Base-by-base conservation (phyloP, 2,113 vertebrate species). In the Odocoileus virginianus region DNA sequence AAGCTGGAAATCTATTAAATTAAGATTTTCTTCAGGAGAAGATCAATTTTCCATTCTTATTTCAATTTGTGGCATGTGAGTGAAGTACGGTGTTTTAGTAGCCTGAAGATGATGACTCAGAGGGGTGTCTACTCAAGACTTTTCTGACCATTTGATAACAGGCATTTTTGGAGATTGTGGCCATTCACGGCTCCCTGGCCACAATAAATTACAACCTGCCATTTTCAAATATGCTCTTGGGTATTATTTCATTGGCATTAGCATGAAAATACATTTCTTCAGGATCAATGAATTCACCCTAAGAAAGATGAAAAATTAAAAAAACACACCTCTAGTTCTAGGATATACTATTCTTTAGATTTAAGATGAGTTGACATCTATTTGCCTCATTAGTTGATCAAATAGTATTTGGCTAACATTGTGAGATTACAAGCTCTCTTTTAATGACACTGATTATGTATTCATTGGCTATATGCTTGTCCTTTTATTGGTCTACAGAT, bases 341-440 rank as follows among this genome's bases (percentile, higher is more conserved):
- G 88, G 82, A 57, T 92, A 95, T 61, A 36, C 8, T 84, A 5
- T 0, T 0, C 36, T 97, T 93, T 78, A 71, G 87, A 89, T 97
- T 74, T 92, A 98, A 98, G 58, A 98, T 95, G 96, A 98, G 92
- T 92, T 96, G 81, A 95, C 55, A 98, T 89, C 67, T 81, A 61
- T 89, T 97, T 97, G 93, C 95, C 93, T 94, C 84, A 17, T 82
- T 97, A 79, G 93, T 61, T 97, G 89, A 64, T 96, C 96, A 96
- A 97, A 96, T 87, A 94, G 30, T 19, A 79, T 95, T 98, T 95
- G 92, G 67, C 95, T 93, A 97, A 96, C n/a, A 93, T 95, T 97
- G 45, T 85, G 92, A 95, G 87, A 97, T 91, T 79, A 90, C 43
- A 94, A 84, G 52, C 89, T 47, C 78, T 86, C 87, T 60, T 94